These are phyloP conservation scores for Desmodus rotundus DNA, from an alignment of 2,113 vertebrate genomes.

Conservation along the genomic window DNA sequence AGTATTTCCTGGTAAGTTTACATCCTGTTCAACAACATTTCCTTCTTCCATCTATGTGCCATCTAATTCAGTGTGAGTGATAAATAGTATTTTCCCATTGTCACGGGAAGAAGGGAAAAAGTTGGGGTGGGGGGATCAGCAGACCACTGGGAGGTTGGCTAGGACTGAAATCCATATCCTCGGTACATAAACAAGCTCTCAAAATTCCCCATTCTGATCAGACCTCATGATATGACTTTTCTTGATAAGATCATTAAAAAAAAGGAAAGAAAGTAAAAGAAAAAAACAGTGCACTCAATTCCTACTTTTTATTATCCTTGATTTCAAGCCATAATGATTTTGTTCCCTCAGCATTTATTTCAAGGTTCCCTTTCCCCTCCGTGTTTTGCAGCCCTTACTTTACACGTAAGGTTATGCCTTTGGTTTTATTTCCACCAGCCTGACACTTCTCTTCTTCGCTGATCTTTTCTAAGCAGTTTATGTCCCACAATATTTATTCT, in stretches of 20 bases:
- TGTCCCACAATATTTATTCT: constrained; percentile 66
- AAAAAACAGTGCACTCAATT: constrained; percentile 57
- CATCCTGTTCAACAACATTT: not conserved
- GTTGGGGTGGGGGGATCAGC: not conserved
- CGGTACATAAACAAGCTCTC: not conserved
- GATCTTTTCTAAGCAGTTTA: constrained; percentile 73
- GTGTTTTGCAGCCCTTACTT: constrained; percentile 72
- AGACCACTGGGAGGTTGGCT: not conserved
- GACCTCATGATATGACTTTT: not conserved
- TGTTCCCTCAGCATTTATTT: constrained; percentile 35
- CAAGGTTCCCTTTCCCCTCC: not conserved
- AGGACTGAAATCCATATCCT: not conserved
- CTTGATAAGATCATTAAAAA: constrained; percentile 20
- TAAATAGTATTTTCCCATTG: not conserved
- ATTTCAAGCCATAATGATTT: constrained; percentile 73
- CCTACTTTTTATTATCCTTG: constrained; percentile 64
- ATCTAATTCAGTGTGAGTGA: not conserved
- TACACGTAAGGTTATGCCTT: constrained; percentile 63
- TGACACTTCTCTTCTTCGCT: constrained; percentile 60
- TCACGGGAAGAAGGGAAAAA: not conserved
- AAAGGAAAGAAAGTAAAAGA: not conserved
- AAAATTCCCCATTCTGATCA: constrained; percentile 6
- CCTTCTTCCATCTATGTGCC: not conserved
- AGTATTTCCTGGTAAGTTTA: not conserved
- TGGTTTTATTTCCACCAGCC: constrained; percentile 62